Percentiles rank a stretch among this genome's conserved stretches.
Evolutionary conservation across 1,140 invertebrate species (phyloP).

Genomic region (Schlechtendalia chinensis): DNA sequence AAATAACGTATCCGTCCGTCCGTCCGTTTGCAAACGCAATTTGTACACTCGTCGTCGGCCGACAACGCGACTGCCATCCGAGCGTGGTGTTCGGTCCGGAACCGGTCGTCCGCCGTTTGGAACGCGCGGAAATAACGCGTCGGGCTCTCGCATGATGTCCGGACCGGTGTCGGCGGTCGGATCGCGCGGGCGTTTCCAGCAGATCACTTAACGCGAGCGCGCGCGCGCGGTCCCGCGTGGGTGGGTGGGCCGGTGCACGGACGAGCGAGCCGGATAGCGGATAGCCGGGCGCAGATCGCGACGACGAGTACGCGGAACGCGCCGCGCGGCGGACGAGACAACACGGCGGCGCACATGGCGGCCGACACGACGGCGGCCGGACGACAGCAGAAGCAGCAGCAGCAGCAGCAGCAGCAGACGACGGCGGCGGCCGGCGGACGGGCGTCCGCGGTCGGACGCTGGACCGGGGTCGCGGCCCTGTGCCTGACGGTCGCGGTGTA

Average conservation of each 20-base stretch:
- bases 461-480: not conserved
- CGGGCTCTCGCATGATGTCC: constrained; percentile 7
- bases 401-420: constrained; percentile 11
- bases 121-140: too few species aligned
- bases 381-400: constrained; percentile 9
- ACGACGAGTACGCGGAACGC: not conserved
- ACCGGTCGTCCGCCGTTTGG: too few species aligned
- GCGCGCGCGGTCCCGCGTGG: too few species aligned
- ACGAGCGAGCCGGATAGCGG: too few species aligned
- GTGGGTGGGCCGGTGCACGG: too few species aligned
- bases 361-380: not conserved
- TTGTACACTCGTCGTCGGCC: too few species aligned
- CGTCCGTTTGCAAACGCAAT: too few species aligned
- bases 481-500: constrained; percentile 25
- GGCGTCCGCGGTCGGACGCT: constrained; percentile 4
- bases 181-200: constrained; percentile 18
- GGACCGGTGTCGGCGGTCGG: constrained; percentile 24
- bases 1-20: too few species aligned
- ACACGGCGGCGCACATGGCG: not conserved
- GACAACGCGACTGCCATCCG: too few species aligned
- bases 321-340: not conserved
- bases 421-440: not conserved
- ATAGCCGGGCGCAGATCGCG: not conserved
- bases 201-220: constrained; percentile 43
- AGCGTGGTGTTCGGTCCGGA: too few species aligned